These are phyloP conservation scores for Grapholita molesta DNA, from an alignment of 1,140 invertebrate genomes.

Conservation along the genomic window DNA sequence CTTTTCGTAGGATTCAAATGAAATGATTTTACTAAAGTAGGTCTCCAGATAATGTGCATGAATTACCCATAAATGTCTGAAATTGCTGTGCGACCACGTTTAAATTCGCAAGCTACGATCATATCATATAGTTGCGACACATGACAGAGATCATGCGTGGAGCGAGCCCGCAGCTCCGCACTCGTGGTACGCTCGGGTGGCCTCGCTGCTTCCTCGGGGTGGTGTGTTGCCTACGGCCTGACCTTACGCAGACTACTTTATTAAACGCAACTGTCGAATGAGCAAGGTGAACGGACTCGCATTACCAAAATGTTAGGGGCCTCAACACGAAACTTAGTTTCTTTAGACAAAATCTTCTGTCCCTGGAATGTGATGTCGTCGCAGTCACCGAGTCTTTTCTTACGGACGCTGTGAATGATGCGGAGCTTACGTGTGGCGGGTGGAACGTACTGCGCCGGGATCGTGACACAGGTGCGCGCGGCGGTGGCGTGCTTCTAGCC, in stretches of 20 bases:
- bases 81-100: background rate
- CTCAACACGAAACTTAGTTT: too few relatives aligned
- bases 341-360: too few relatives aligned
- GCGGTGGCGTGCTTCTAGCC: too few relatives aligned
- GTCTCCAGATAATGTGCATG: background rate
- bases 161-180: background rate
- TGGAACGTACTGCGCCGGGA: too few relatives aligned
- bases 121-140: background rate
- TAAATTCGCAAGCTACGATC: background rate
- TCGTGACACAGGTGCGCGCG: too few relatives aligned
- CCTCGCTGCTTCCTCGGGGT: background rate
- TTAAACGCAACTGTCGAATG: background rate
- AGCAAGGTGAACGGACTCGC: background rate
- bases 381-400: too few relatives aligned
- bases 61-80: slow-evolving; percentile 5
- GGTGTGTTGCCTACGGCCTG: background rate
- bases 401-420: too few relatives aligned
- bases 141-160: background rate
- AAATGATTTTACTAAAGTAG: background rate
- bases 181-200: background rate
- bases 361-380: too few relatives aligned
- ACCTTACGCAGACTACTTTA: background rate
- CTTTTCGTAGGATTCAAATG: background rate
- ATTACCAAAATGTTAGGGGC: too few relatives aligned
- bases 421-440: too few relatives aligned